These are phyloP conservation scores for Watsonalla binaria DNA, from an alignment of 2,888 invertebrate species.

Conservation along the genomic window DNA sequence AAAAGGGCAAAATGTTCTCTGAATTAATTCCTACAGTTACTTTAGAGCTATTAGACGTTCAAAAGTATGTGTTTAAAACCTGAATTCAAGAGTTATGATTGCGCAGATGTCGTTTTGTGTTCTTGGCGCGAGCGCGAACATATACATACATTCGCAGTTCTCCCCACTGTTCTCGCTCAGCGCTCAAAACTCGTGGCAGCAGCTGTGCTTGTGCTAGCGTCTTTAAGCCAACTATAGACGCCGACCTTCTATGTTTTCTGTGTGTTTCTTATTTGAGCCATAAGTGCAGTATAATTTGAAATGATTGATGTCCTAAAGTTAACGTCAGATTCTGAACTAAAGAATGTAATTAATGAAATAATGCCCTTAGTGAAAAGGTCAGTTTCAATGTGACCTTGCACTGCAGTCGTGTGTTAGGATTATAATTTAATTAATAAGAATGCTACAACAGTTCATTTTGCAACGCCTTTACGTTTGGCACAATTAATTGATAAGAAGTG, in stretches of 20 bases:
- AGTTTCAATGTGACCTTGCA: conserved; percentile 29
- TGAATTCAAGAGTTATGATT: neutral
- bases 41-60: neutral
- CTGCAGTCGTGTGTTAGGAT: conserved; percentile 9
- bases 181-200: too few species aligned
- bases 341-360: conserved; percentile 48
- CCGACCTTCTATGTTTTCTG: neutral
- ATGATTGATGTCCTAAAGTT: conserved; percentile 24
- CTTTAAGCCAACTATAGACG: neutral
- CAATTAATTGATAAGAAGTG: neutral
- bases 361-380: conserved; percentile 54
- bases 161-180: too few species aligned
- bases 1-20: too few species aligned
- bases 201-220: too few species aligned
- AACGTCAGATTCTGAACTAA: conserved; percentile 15
- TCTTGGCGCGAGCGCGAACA: too few species aligned
- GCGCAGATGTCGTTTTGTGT: too few species aligned
- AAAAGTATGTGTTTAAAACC: neutral
- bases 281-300: conserved; percentile 16
- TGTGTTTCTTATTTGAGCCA: neutral
- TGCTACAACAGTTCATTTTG: neutral
- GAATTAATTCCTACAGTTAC: too few species aligned
- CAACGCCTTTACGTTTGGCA: neutral
- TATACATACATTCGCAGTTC: too few species aligned
- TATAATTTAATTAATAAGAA: conserved; percentile 1